Base-by-base conservation (phyloP, 2,113 vertebrate genomes). In the Illadopsis cleaveri region DNA sequence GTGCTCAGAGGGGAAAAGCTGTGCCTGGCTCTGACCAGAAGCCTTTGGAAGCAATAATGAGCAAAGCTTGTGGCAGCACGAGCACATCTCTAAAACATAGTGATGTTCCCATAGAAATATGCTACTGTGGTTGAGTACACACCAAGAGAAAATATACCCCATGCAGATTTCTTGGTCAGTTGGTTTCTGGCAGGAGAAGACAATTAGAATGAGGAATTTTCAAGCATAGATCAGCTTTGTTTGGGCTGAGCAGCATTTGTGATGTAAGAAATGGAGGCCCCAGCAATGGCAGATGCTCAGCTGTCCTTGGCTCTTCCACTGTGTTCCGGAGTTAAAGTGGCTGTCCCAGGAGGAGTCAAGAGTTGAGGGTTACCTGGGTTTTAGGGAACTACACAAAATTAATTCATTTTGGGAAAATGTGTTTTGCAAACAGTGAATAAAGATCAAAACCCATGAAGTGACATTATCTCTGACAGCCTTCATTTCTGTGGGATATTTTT, bases 21-120 rank as follows among this genome's bases (percentile, higher is more conserved):
- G 69, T 1, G 54, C 65, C 12, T 93, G 86, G 28, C 70, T 91
- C 89, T 53, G 65, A 82, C 84, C 91, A 87, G 57, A 42, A 76
- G 56, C 35, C 84, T 93, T 95, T 90, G 85, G 82, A 84, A 90
- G 80, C 80, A 95, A 60, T 75, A 81, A 86, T 15, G 42, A 95
- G 64, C 73, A 76, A 93, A 84, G 77, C 83, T 94, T 4, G 33
- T 35, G 86, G 84, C 61, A 92, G 72, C 83, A 93, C 57, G 89
- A 84, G 69, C 56, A 23, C 54, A 42, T 71, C 45, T 58, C 45
- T 82, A 38, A 93, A 90, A 62, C 23, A 27, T 0, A 31, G 70
- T 87, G 81, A 87, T 80, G 89, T 82, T 93, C 50, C 40, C 48
- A 25, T 2, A 65, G 66, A 96, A 93, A 82, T 89, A 93, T 38